Evolutionary conservation across 2,888 invertebrate species (phyloP).

Genomic region (Nezara viridula): DNA sequence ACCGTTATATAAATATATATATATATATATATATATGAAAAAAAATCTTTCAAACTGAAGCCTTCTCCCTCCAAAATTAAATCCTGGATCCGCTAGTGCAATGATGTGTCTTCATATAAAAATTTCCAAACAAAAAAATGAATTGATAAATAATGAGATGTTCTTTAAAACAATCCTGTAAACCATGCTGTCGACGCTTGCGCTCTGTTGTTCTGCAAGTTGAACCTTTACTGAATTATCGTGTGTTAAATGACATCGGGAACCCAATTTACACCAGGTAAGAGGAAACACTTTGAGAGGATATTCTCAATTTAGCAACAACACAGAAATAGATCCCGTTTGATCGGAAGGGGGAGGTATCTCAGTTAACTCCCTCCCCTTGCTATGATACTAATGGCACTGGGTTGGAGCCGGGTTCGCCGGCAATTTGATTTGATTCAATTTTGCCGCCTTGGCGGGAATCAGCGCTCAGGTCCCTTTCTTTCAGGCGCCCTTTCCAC

Average conservation of each 20-base stretch:
- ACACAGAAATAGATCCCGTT: conserved; percentile 7
- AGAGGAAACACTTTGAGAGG: background rate
- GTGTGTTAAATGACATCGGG: background rate
- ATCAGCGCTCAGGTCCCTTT: conserved; percentile 3
- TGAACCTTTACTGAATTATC: background rate
- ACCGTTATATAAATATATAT: too few species aligned
- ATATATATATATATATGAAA: too few species aligned
- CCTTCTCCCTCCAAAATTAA: too few species aligned
- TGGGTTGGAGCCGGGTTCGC: background rate
- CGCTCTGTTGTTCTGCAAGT: background rate
- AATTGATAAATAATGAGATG: too few species aligned
- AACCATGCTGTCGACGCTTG: background rate
- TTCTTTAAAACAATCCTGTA: too few species aligned
- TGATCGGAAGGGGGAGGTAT: background rate
- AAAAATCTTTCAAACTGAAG: too few species aligned
- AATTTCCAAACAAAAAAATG: too few species aligned
- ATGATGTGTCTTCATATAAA: too few species aligned
- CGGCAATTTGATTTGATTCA: conserved; percentile 32
- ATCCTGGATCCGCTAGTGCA: too few species aligned
- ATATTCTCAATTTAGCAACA: conserved; percentile 14
- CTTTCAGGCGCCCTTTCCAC: conserved; percentile 2
- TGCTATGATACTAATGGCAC: conserved; percentile 13
- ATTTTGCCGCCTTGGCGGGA: conserved; percentile 38
- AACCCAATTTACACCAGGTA: background rate
- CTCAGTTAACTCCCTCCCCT: background rate